Evolutionary conservation across 2,113 vertebrate species (phyloP).

Genomic region (human (Homo sapiens)): GRCh38 chr2:34462001-34462500

Average conservation of each 20-base stretch:
- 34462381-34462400: not conserved
- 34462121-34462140: not conserved
- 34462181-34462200: not conserved
- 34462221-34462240: not conserved
- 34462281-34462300: not conserved
- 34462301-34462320: not conserved
- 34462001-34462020: not conserved
- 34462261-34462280: not conserved
- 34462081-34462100: not conserved
- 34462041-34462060: not conserved
- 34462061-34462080: rapidly evolving
- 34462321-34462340: not conserved
- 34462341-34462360: not conserved
- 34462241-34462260: not conserved
- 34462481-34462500: not conserved
- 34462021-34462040: not conserved
- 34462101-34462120: not conserved
- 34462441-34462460: slow-evolving; percentile 26
- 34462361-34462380: not conserved
- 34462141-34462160: not conserved
- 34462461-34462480: not conserved
- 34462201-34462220: not conserved
- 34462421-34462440: not conserved
- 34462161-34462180: not conserved
- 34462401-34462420: not conserved